Base-by-base conservation (phyloP, 2,888 invertebrate genomes). In the Neoitamus cyanurus region DNA sequence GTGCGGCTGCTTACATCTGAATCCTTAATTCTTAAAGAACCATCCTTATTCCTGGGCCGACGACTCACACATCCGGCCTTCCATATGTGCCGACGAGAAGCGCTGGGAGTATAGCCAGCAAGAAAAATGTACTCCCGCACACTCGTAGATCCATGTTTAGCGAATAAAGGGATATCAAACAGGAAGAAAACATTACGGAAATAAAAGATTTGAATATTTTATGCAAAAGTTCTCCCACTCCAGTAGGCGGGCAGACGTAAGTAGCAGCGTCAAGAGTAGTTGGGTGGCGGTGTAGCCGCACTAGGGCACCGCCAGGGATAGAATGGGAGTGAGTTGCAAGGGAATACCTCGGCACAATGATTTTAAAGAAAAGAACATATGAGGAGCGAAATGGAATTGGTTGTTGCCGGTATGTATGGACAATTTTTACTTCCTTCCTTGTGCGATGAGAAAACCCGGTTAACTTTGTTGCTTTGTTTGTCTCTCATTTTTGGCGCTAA, bases 171-270 rank as follows among this genome's bases (percentile, higher is more conserved):
- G 83, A 70, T 83, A 83, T 83, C 83, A 83, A 83, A 68, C 83
- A 70, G 70, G 69, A 83, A 83, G 83, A 83, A 83, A 83, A 83
- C 83, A 83, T 83, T 83, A 83, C 83, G 36, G 70, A 83, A 83
- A 83, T 83, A 83, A 83, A 83, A 42, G 83, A 83, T 83, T 83
- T 83, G 87, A 83, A 84, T 84, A 58, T 77, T 87, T 86, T 85
- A 87, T 87, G 58, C 85, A 85, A 86, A 87, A 87, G 84, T 88
- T 86, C 85, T 82, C 87, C 28, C 68, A 48, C 58, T 42, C 25
- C 25, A 9, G 34, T 3, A 37, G 34, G 11, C 78, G 25, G 25
- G 25, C 58, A 58, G 31, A 6, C 20, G 58, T 31, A 31, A 48
- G 31, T 31, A 34, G 80, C 30, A 48, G 7, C 36, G 42, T 28